Evolutionary conservation across 2,888 invertebrate genomes (phyloP).

Genomic region (Dolomedes plantarius): DNA sequence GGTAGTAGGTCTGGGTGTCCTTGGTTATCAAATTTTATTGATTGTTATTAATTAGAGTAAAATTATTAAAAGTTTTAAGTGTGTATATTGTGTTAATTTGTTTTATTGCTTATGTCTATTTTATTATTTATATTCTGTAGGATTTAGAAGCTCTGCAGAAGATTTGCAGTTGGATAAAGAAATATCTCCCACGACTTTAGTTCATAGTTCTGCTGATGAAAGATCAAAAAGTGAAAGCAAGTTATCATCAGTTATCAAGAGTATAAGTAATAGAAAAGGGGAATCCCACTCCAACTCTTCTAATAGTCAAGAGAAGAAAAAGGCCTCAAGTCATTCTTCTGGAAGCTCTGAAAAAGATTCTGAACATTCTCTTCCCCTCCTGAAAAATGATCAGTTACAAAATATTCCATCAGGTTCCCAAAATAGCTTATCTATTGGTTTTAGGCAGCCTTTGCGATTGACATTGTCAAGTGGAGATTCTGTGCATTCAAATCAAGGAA

Average conservation of each 20-base stretch:
- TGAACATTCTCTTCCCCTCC: background rate
- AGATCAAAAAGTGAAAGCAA: too few relatives aligned
- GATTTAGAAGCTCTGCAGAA: background rate
- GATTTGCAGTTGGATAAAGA: background rate
- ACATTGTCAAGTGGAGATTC: conserved; percentile 41
- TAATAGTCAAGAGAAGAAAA: conserved; percentile 2
- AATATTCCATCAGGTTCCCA: background rate
- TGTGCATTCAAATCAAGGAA: background rate
- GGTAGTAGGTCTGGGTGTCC: too few relatives aligned
- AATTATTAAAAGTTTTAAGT: too few relatives aligned
- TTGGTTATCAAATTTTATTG: too few relatives aligned
- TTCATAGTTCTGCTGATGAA: background rate
- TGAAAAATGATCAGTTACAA: background rate
- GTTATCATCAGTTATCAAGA: too few relatives aligned
- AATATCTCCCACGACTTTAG: background rate
- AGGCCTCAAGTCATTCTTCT: conserved; percentile 20
- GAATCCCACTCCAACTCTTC: background rate
- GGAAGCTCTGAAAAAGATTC: background rate
- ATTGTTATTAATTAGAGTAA: too few relatives aligned
- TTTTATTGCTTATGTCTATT: too few relatives aligned
- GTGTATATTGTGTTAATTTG: too few relatives aligned
- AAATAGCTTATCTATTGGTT: conserved; percentile 48
- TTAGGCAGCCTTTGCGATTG: conserved; percentile 43
- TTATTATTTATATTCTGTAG: background rate
- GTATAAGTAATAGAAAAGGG: background rate